A percentile compares a stretch with the other conserved stretches of the same genome.
Evolutionary conservation across 2,797 vertebrate genomes (phyloP).

Genomic region (Acomys russatus): DNA sequence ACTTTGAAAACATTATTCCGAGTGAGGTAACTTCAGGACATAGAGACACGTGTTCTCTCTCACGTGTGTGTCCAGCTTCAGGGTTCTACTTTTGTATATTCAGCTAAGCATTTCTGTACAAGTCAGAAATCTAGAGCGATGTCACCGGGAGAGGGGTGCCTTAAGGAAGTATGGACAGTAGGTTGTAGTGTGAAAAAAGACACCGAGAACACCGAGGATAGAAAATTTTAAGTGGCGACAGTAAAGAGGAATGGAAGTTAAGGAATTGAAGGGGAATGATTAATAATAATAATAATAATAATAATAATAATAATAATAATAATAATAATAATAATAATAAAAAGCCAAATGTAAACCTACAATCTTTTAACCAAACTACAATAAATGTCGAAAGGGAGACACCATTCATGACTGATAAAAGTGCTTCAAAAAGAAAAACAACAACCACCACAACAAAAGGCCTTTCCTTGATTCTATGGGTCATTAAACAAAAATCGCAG

Average conservation of each 20-base stretch:
- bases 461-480: not conserved
- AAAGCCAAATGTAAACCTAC: not conserved
- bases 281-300: not conserved
- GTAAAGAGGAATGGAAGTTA: not conserved
- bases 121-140: not conserved
- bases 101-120: not conserved
- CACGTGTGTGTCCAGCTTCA: not conserved
- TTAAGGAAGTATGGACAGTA: not conserved
- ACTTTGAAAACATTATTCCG: not conserved
- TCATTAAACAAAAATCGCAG: not conserved
- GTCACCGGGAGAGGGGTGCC: not conserved
- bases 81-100: not conserved
- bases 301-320: no score
- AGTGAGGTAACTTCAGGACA: not conserved
- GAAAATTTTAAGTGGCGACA: not conserved
- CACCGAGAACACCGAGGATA: not conserved
- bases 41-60: not conserved
- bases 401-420: not conserved
- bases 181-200: not conserved
- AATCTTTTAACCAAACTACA: not conserved
- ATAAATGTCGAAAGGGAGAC: not conserved
- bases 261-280: not conserved
- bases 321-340: not conserved
- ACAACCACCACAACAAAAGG: no score
- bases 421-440: not conserved